phyloP scores from a whole-genome alignment of 2,888 invertebrate species.

The Drepanosiphum platanoidis region DNA sequence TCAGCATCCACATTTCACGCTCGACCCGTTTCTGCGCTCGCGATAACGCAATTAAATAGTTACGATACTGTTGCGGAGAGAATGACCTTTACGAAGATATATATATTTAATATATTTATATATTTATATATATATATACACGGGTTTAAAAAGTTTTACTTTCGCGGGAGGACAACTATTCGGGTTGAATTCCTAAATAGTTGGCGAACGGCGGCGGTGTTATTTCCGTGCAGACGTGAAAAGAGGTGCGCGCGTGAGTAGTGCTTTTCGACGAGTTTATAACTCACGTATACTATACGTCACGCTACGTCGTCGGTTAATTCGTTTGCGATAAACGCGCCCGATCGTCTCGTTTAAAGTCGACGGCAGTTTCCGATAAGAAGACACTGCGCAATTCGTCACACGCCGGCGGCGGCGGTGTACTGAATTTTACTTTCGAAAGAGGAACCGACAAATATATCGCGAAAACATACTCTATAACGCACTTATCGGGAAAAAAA shows the following conservation, averaged over 20 bases:
- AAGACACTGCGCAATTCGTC: too few relatives aligned
- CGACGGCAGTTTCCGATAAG: too few relatives aligned
- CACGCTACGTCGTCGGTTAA: not conserved
- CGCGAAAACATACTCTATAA: too few relatives aligned
- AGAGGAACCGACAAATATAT: too few relatives aligned
- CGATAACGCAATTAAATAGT: constrained; percentile 50
- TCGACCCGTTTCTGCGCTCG: constrained; percentile 19
- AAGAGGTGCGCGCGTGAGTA: not conserved
- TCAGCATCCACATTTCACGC: constrained; percentile 41
- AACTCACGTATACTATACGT: too few relatives aligned
- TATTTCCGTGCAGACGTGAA: not conserved
- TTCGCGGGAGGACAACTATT: not conserved
- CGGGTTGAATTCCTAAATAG: not conserved
- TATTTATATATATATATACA: too few relatives aligned
- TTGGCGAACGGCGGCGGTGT: not conserved
- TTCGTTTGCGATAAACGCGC: too few relatives aligned
- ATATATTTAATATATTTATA: not conserved
- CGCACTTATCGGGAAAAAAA: too few relatives aligned
- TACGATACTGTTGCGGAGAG: not conserved
- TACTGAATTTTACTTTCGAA: too few relatives aligned
- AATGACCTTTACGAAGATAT: constrained; percentile 2
- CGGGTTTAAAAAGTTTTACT: not conserved
- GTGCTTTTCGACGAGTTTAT: not conserved
- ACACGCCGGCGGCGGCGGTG: too few relatives aligned
- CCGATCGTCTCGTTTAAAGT: too few relatives aligned